Evolutionary conservation across 2,888 invertebrate genomes (phyloP).

Genomic region (Pachymerium ferrugineum): DNA sequence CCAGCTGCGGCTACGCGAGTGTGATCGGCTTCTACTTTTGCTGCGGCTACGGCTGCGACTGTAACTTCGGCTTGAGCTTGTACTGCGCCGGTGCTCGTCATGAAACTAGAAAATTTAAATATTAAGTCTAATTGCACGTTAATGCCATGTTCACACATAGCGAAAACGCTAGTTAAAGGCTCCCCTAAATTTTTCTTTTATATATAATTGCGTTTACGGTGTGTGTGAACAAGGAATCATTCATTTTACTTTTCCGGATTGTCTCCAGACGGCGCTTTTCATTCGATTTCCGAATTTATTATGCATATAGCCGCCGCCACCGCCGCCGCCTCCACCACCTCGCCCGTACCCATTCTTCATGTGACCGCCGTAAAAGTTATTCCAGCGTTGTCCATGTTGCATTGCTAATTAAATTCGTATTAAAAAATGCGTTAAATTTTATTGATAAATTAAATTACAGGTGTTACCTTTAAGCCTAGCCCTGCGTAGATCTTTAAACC

Average conservation of each 20-base stretch:
- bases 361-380: slow-evolving; percentile 21
- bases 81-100: slow-evolving; percentile 3
- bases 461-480: slow-evolving; percentile 28
- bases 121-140: not conserved
- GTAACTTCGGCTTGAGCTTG: slow-evolving; percentile 15
- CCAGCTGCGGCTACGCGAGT: slow-evolving; percentile 23
- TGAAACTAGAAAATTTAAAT: not conserved
- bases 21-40: not conserved
- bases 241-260: not conserved
- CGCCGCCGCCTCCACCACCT: not conserved
- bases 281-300: not conserved
- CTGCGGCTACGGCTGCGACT: slow-evolving; percentile 16
- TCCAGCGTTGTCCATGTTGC: slow-evolving; percentile 30
- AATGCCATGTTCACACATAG: too few relatives aligned
- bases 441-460: not conserved
- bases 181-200: too few relatives aligned
- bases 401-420: not conserved
- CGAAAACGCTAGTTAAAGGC: too few relatives aligned
- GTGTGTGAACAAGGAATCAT: not conserved
- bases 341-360: slow-evolving; percentile 28
- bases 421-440: not conserved
- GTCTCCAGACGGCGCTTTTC: slow-evolving; percentile 28
- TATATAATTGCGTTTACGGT: not conserved
- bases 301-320: slow-evolving; percentile 13
- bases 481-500: slow-evolving; percentile 30